Evolutionary conservation across 2,797 vertebrate species (phyloP).

Genomic region (Leucoraja ocellata): DNA sequence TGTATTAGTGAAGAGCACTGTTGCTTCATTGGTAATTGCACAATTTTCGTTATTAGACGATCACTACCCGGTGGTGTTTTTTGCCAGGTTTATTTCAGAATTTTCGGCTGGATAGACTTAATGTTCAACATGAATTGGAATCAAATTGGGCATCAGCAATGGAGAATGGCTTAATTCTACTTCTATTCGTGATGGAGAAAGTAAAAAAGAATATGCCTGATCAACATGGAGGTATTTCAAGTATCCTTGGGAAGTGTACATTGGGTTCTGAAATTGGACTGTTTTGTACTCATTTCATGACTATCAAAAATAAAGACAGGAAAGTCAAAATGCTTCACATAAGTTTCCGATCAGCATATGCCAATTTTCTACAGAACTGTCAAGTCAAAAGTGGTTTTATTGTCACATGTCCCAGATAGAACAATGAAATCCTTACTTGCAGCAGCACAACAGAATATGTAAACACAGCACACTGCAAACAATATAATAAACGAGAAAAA

Average conservation of each 20-base stretch:
- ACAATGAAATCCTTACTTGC: no score
- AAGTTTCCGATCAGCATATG: background rate
- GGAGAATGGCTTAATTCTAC: no score
- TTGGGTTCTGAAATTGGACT: background rate
- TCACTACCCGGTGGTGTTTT: no score
- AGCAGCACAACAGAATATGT: no score
- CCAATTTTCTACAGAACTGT: background rate
- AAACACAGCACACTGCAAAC: no score
- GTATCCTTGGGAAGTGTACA: background rate
- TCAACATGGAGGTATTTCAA: background rate
- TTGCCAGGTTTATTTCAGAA: background rate
- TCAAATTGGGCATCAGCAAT: background rate
- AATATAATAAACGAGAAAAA: no score
- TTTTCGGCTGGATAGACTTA: background rate
- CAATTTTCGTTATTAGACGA: no score
- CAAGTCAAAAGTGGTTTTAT: no score
- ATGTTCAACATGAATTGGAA: background rate
- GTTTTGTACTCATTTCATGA: no score
- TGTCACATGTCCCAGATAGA: no score
- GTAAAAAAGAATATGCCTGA: background rate
- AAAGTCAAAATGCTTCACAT: background rate
- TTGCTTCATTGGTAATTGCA: no score
- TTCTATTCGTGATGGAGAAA: background rate
- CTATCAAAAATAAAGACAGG: background rate
- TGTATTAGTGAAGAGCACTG: no score